A percentile compares a stretch with the other conserved stretches of the same genome.
Conservation (phyloP, 1,140 invertebrate species). For the Drosophila cardini region DNA sequence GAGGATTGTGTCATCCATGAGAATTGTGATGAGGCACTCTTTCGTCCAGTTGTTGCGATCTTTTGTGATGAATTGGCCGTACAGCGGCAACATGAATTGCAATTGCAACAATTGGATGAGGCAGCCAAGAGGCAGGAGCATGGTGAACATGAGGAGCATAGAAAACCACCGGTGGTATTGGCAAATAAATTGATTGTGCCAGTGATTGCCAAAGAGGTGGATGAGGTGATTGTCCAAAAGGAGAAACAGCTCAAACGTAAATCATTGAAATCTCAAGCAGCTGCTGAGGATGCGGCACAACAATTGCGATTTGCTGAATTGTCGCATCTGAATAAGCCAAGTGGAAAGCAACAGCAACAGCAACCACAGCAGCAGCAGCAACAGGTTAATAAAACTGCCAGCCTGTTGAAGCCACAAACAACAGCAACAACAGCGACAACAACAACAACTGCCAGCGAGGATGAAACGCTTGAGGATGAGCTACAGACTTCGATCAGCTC, state of each 20-base stretch:
- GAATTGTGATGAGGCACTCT: constrained; percentile 88
- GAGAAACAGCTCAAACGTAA: constrained; percentile 60
- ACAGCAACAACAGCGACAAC: constrained; percentile 23
- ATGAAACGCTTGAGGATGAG: constrained; percentile 38
- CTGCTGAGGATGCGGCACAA: constrained; percentile 60
- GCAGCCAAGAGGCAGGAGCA: constrained; percentile 3
- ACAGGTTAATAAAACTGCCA: constrained; percentile 29
- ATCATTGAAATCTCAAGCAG: constrained; percentile 84
- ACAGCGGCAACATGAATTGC: constrained; percentile 47
- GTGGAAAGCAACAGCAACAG: constrained; percentile 2
- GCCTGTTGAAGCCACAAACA: constrained; percentile 18
- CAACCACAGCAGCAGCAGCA: constrained; percentile 4
- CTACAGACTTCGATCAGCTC: constrained; percentile 39
- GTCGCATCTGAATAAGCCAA: constrained; percentile 66
- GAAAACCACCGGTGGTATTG: constrained; percentile 69
- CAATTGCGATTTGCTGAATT: constrained; percentile 60
- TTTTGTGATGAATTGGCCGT: constrained; percentile 73
- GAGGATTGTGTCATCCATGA: constrained; percentile 86
- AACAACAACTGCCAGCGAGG: constrained; percentile 57
- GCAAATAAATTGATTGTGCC: constrained; percentile 80
- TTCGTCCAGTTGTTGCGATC: constrained; percentile 86
- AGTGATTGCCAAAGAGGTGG: constrained; percentile 79
- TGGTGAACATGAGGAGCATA: constrained; percentile 23
- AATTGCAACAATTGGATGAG: constrained; percentile 30
- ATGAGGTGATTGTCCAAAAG: constrained; percentile 84